phyloP scores from a whole-genome alignment of 2,888 invertebrate species.

The Dysmachus trigonus region DNA sequence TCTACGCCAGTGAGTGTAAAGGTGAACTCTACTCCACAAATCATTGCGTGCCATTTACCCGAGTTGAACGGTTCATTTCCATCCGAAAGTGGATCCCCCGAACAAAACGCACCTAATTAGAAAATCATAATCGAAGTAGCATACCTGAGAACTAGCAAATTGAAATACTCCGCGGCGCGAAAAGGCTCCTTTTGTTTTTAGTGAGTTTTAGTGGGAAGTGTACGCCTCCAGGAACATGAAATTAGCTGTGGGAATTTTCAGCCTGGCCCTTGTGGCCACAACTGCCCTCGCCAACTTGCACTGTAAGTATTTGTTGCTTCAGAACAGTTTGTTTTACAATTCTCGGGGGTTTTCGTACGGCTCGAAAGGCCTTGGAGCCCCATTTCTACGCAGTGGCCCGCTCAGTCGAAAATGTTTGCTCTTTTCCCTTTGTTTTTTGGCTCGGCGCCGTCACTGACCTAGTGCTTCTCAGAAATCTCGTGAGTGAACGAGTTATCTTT shows the following conservation, averaged over 20 bases:
- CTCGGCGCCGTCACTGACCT: neutral
- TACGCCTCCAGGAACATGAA: slow-evolving; percentile 66
- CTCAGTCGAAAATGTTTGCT: neutral
- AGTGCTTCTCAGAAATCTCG: neutral
- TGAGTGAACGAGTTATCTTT: neutral
- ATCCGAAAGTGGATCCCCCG: neutral
- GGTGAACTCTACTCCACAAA: slow-evolving; percentile 66
- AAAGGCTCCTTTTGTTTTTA: neutral
- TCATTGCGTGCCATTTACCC: slow-evolving; percentile 19
- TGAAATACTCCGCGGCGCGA: neutral
- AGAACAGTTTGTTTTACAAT: neutral
- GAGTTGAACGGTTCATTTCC: neutral
- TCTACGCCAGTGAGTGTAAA: slow-evolving; percentile 94
- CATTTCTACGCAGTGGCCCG: neutral
- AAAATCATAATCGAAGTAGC: neutral
- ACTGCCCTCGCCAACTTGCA: slow-evolving; percentile 68
- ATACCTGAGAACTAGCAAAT: neutral
- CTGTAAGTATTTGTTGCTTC: slow-evolving; percentile 69
- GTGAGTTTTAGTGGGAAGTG: neutral
- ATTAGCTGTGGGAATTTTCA: slow-evolving; percentile 66
- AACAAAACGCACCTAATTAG: neutral
- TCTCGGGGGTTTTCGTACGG: neutral
- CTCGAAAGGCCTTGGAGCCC: neutral
- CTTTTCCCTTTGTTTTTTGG: neutral
- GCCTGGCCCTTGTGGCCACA: slow-evolving; percentile 56